Percentiles rank a stretch among this genome's conserved stretches.
These are phyloP conservation scores for Antechinus flavipes DNA, from an alignment of 2,113 vertebrate species.

Conservation along the genomic window DNA sequence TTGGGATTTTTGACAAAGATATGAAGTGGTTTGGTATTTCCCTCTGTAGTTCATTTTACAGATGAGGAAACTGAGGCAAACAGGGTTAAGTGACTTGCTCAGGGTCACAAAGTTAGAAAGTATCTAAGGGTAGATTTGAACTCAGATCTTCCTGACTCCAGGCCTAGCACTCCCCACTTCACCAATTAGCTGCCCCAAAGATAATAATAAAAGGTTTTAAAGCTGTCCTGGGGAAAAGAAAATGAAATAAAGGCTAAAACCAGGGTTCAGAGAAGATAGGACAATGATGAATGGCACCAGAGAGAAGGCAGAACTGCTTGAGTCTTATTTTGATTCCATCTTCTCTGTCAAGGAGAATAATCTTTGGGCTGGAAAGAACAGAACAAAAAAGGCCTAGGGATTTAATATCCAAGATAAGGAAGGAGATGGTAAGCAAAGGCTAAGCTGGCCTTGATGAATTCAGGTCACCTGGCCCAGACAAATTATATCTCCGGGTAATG, in stretches of 20 bases:
- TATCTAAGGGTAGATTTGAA: not conserved
- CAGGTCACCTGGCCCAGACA: not conserved
- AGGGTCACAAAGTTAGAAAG: not conserved
- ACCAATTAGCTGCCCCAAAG: not conserved
- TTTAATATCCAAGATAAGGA: not conserved
- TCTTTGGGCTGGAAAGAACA: not conserved
- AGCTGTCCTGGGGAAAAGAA: not conserved
- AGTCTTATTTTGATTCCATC: not conserved
- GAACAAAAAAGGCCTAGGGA: not conserved
- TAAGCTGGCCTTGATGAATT: not conserved
- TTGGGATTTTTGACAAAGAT: not conserved
- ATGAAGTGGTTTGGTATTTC: not conserved
- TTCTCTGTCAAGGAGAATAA: not conserved
- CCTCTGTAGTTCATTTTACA: not conserved
- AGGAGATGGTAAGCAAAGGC: not conserved
- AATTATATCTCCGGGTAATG: not conserved
- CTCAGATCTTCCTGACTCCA: not conserved
- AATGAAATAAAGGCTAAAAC: not conserved
- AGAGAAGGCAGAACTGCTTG: not conserved
- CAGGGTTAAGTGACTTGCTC: not conserved
- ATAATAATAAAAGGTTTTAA: not conserved
- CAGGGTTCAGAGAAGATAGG: not conserved
- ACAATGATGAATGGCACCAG: not conserved
- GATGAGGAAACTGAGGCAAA: not conserved
- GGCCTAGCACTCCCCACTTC: too few species aligned